A percentile compares a stretch with the other conserved stretches of the same genome.
These are phyloP conservation scores for Mugil cephalus DNA, from an alignment of 2,113 vertebrate genomes.

Conservation along the genomic window DNA sequence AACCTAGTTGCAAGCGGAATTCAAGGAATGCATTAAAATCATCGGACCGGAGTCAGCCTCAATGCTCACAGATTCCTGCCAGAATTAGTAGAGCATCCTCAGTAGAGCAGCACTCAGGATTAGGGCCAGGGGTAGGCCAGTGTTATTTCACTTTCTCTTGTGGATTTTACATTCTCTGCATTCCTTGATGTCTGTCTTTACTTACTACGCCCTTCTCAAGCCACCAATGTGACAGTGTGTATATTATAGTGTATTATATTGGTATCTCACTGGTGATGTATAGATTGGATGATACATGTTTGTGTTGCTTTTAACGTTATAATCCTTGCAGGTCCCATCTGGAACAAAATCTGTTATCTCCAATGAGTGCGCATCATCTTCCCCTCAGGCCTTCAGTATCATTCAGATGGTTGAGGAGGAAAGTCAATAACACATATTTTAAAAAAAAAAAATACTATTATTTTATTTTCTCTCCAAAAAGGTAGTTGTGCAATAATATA, in stretches of 20 bases:
- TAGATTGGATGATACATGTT: not conserved
- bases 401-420: conserved; percentile 82
- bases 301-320: not conserved
- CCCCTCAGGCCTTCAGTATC: conserved; percentile 77
- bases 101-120: conserved; percentile 61
- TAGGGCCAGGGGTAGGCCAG: conserved; percentile 71
- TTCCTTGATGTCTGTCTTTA: conserved; percentile 24
- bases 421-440: conserved; percentile 58
- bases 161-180: conserved; percentile 50
- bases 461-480: not conserved
- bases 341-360: conserved; percentile 34
- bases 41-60: conserved; percentile 31
- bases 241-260: not conserved
- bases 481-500: conserved; percentile 30
- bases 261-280: conserved; percentile 22
- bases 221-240: not conserved
- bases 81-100: conserved; percentile 58
- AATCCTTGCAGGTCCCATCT: conserved; percentile 63
- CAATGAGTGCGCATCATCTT: conserved; percentile 29
- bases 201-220: not conserved
- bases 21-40: conserved; percentile 57
- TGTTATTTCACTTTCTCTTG: conserved; percentile 13
- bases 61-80: conserved; percentile 36
- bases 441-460: not conserved
- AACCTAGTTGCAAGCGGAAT: conserved; percentile 51